phyloP scores from a whole-genome alignment of 2,113 vertebrate genomes.

The Copsychus sechellarum region DNA sequence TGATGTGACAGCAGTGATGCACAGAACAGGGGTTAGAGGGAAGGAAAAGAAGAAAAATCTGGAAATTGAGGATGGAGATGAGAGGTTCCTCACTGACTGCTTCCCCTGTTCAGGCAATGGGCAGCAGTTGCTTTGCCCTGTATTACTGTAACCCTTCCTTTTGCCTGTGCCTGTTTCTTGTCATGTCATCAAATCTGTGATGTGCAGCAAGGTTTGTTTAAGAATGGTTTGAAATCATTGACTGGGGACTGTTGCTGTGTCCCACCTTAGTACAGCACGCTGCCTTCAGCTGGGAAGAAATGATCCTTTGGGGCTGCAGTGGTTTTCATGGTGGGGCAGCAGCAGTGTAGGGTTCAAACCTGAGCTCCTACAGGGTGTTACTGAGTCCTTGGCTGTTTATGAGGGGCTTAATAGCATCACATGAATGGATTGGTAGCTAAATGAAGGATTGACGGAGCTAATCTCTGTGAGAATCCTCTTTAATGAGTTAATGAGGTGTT shows the following conservation, averaged over 20 bases:
- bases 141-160: neutral
- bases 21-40: neutral
- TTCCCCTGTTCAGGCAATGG: rapidly evolving
- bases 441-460: conserved; percentile 66
- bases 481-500: conserved; percentile 72
- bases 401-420: conserved; percentile 61
- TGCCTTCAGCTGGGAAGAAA: neutral
- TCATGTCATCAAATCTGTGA: neutral
- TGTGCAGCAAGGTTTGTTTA: neutral
- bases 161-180: neutral
- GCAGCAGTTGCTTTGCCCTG: neutral
- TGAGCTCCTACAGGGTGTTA: neutral
- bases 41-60: neutral
- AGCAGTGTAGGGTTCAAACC: neutral
- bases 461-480: conserved; percentile 66
- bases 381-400: conserved; percentile 24
- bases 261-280: neutral
- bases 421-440: conserved; percentile 66
- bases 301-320: neutral
- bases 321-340: neutral
- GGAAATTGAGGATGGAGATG: neutral
- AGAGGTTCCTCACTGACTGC: neutral
- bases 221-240: neutral
- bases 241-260: neutral
- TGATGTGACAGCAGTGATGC: neutral